Conservation (phyloP, 2,113 vertebrate genomes). For the Archilochus colubris region DNA sequence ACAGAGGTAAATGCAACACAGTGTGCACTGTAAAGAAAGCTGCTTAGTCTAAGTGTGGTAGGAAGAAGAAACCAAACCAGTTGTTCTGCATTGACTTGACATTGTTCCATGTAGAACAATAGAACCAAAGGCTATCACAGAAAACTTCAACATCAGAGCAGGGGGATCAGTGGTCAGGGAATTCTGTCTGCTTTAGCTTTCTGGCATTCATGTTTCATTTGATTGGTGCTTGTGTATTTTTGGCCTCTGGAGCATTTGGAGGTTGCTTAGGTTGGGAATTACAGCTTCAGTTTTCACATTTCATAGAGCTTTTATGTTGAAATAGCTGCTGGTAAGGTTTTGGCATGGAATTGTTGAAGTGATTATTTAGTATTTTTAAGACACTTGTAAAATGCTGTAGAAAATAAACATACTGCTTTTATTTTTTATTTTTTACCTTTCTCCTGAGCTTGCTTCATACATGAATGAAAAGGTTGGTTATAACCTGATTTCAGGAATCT, state of each 20-base stretch:
- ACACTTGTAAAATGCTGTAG: background rate
- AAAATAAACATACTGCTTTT: background rate
- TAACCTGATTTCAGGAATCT: background rate
- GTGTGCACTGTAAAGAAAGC: background rate
- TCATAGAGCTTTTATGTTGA: background rate
- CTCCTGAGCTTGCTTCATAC: background rate
- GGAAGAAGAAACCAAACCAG: background rate
- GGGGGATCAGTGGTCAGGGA: background rate
- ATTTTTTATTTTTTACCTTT: background rate
- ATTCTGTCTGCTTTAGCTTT: background rate
- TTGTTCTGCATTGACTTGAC: background rate
- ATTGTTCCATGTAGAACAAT: background rate
- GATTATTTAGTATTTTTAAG: background rate
- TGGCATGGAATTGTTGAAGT: background rate
- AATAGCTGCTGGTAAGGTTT: background rate
- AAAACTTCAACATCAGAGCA: background rate
- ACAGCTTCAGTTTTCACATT: background rate
- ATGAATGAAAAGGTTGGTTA: background rate
- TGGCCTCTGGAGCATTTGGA: background rate
- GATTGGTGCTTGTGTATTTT: background rate
- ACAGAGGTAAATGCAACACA: background rate
- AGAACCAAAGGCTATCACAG: background rate
- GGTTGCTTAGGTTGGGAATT: background rate
- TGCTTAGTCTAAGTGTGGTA: background rate
- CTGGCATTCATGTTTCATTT: background rate